These are phyloP conservation scores for Clostera curtula DNA, from an alignment of 2,888 invertebrate species.

Conservation along the genomic window DNA sequence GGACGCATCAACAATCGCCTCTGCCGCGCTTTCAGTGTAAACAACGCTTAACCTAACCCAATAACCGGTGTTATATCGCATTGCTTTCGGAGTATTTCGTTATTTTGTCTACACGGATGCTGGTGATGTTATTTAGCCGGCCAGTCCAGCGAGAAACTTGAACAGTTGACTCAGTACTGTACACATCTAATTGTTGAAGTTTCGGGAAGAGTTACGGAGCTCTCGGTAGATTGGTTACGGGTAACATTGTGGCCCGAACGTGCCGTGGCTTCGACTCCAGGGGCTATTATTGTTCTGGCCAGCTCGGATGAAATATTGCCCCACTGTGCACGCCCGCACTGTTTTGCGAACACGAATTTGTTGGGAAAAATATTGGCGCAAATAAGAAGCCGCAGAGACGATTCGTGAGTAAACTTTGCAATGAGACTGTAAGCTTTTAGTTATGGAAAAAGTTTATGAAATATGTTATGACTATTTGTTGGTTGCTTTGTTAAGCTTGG, in stretches of 20 bases:
- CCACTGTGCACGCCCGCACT: conserved; percentile 65
- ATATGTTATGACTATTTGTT: too few relatives aligned
- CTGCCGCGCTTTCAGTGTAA: conserved; percentile 52
- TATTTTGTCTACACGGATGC: conserved; percentile 74
- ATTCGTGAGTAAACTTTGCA: conserved; percentile 51
- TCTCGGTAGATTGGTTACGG: conserved; percentile 40
- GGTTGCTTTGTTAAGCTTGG: too few relatives aligned
- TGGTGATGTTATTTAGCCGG: conserved; percentile 53
- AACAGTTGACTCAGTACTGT: conserved; percentile 22
- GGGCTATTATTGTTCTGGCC: conserved; percentile 73
- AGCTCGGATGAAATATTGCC: conserved; percentile 73
- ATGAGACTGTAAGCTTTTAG: conserved; percentile 27
- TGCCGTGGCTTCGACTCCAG: conserved; percentile 69
- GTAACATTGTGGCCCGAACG: conserved; percentile 70
- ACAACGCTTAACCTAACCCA: conserved; percentile 72
- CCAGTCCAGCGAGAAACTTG: conserved; percentile 38
- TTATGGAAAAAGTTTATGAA: conserved; percentile 11
- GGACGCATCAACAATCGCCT: conserved; percentile 63
- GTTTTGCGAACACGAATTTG: conserved; percentile 65
- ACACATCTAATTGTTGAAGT: conserved; percentile 23
- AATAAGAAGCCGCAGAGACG: conserved; percentile 55
- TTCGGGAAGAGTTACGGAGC: conserved; percentile 30
- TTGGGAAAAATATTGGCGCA: conserved; percentile 62
- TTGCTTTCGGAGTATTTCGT: conserved; percentile 71
- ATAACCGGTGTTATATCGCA: conserved; percentile 64